Percentiles rank a stretch among this genome's conserved stretches.
These are phyloP conservation scores for Apantesis nais DNA, from an alignment of 2,888 invertebrate genomes.

Conservation along the genomic window DNA sequence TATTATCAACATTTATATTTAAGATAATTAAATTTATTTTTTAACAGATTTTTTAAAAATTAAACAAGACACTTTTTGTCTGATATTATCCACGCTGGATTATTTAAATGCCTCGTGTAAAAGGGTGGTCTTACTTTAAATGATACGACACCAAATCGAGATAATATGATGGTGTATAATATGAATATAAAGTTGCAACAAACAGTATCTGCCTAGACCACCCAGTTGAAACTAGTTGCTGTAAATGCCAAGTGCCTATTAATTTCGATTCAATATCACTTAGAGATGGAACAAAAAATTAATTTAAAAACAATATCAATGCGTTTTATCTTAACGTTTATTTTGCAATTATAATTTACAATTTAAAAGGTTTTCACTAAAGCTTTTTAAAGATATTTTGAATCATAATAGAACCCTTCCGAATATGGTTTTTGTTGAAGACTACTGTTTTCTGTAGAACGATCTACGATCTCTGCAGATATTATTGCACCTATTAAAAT, in stretches of 20 bases:
- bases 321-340: constrained; percentile 28
- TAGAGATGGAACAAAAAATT: constrained; percentile 31
- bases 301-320: constrained; percentile 32
- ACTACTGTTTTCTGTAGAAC: too few relatives aligned
- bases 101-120: constrained; percentile 8
- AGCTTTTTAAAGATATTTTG: constrained; percentile 1
- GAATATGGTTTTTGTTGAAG: too few relatives aligned
- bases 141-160: constrained; percentile 22
- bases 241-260: constrained; percentile 42
- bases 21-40: background rate
- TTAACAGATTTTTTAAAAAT: background rate
- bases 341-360: background rate
- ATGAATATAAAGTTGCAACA: constrained; percentile 33
- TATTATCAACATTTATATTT: background rate
- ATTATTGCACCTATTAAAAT: too few relatives aligned
- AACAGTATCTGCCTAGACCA: constrained; percentile 39
- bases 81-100: background rate
- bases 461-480: too few relatives aligned
- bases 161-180: constrained; percentile 24
- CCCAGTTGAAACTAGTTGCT: constrained; percentile 30
- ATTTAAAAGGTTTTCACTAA: background rate
- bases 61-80: background rate
- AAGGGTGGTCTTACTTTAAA: constrained; percentile 12
- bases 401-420: too few relatives aligned
- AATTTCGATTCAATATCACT: constrained; percentile 40